Evolutionary conservation across 2,113 vertebrate species (phyloP), one percentile per base, ranked within the genome.

Genomic region (Malaclemys terrapin): DNA sequence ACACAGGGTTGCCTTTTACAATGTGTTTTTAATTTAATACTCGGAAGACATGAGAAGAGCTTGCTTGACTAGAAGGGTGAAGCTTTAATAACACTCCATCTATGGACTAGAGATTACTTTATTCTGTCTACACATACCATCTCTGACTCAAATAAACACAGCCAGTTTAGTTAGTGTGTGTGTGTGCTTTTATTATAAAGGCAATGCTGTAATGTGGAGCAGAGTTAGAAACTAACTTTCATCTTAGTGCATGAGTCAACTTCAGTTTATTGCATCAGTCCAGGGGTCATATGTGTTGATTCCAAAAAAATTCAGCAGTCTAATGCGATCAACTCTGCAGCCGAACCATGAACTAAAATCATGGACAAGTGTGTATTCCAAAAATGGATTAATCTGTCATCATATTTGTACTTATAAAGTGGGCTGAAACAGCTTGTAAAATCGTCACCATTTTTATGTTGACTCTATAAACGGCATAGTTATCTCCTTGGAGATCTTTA

Each of bases 81-180:
- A 94, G 93, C 85, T 96, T 90, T 96, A 97, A 14, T 93, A 97
- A 91, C 95, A 10, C 89, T 95, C 96, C 96, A 94, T 96, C 89
- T 97, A 97, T 96, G 97, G 96, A 89, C 82, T 93, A 92, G 95
- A 97, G 95, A 84, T 97, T 22, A 42, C 90, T 95, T 82, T 81
- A 85, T 95, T 94, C 92, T 95, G 90, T 80, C 35, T 94, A 96
- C 1, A 1, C 96, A 97, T 97, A 95, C 97, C 96, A 96, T 88
- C 54, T 0, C 85, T 72, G 35, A 94, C 92, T 88, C 93, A 87
- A 13, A 81, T 76, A 38, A 96, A 97, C 97, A 97, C 91, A 96
- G 95, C 85, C 9, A 1, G 91, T 84, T 91, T 94, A 45, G 59
- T 19, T 42, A 42, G 89, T 25, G 89, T 2, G 54, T 19, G 78